phyloP scores from a whole-genome alignment of 1,140 invertebrate genomes.

The Drosophila simulans region DNA sequence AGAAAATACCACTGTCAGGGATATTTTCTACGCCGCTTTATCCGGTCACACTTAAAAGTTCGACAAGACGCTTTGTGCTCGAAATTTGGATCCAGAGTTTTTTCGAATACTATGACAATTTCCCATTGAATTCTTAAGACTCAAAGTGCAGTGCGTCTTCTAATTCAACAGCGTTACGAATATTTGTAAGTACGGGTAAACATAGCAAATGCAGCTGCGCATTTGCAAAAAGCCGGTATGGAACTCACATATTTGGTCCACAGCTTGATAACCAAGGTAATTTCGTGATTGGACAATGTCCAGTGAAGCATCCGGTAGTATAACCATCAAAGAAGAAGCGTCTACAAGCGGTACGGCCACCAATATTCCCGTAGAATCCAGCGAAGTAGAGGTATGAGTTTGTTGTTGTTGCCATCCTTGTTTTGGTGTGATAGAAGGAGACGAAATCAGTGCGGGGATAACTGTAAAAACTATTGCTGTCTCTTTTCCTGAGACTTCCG shows the following conservation, averaged over 20 bases:
- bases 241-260: neutral
- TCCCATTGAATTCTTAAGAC: too few relatives aligned
- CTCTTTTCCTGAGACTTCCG: neutral
- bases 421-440: neutral
- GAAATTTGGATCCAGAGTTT: neutral
- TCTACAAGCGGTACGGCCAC: conserved; percentile 27
- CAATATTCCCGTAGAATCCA: conserved; percentile 12
- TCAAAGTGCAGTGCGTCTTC: too few relatives aligned
- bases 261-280: neutral
- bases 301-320: conserved; percentile 45
- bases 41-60: neutral
- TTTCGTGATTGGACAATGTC: conserved; percentile 40
- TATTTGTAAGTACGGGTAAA: neutral
- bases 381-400: conserved; percentile 51
- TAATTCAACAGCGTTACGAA: neutral
- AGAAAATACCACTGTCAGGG: too few relatives aligned
- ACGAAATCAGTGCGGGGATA: neutral
- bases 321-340: conserved; percentile 38
- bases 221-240: neutral
- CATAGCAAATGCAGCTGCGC: neutral
- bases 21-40: too few relatives aligned
- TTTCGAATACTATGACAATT: neutral
- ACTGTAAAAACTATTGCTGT: conserved; percentile 3
- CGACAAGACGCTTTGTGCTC: neutral
- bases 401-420: conserved; percentile 3